phyloP scores from a whole-genome alignment of 2,888 invertebrate genomes.

The Drosophila fulvimacula region DNA sequence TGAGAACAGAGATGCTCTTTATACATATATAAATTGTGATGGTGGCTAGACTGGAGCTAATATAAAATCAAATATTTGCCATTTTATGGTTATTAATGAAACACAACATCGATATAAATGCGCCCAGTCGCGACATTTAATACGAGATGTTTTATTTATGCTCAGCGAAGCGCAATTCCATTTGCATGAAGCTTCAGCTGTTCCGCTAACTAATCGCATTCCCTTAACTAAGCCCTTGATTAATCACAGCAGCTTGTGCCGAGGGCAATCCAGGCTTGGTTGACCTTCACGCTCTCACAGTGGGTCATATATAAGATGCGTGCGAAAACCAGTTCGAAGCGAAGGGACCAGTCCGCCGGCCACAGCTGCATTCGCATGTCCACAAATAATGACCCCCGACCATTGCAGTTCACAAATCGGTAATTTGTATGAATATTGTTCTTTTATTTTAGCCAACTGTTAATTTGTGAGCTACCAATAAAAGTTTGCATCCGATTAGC shows the following conservation, averaged over 20 bases:
- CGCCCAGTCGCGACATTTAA: constrained; percentile 30
- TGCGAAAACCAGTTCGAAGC: constrained; percentile 51
- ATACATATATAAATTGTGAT: constrained; percentile 6
- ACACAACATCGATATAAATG: constrained; percentile 50
- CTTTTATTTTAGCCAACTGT: constrained; percentile 9
- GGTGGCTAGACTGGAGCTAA: constrained; percentile 11
- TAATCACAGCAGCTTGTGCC: constrained; percentile 31
- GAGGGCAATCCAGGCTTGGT: constrained; percentile 17
- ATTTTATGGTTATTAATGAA: constrained; percentile 61
- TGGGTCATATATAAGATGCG: constrained; percentile 33
- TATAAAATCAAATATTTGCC: constrained; percentile 51
- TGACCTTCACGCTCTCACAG: constrained; percentile 41
- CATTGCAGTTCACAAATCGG: neutral
- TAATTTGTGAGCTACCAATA: constrained; percentile 44
- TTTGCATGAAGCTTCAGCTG: constrained; percentile 58
- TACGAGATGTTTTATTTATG: constrained; percentile 69
- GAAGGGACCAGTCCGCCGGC: constrained; percentile 51
- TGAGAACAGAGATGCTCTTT: constrained; percentile 64
- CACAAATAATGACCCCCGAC: neutral
- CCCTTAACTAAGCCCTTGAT: constrained; percentile 19
- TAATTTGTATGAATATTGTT: neutral
- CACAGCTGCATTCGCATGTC: constrained; percentile 23
- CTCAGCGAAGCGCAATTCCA: constrained; percentile 23
- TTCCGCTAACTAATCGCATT: constrained; percentile 25
- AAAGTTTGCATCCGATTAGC: constrained; percentile 51